Percentiles rank a stretch among this genome's conserved stretches.
phyloP scores from a whole-genome alignment of 2,113 vertebrate genomes.

The Pardalotus punctatus region DNA sequence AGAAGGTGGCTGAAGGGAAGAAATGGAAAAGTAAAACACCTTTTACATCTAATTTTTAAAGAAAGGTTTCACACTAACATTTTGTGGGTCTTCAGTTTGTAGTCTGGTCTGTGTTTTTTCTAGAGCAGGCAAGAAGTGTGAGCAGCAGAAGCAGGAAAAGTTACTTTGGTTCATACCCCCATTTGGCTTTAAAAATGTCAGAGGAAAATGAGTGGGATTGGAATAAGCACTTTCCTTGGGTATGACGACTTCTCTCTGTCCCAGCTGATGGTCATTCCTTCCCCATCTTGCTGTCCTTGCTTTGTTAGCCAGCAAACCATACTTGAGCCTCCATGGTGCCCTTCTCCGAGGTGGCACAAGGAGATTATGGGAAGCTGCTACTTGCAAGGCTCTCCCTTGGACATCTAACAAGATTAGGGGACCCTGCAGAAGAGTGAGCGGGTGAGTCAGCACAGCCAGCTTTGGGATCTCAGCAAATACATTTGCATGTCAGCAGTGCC shows the following conservation, averaged over 20 bases:
- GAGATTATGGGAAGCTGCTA: not conserved
- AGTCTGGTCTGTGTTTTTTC: not conserved
- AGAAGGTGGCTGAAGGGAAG: not conserved
- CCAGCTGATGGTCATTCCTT: not conserved
- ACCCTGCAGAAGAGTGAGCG: not conserved
- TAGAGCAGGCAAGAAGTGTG: not conserved
- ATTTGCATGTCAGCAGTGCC: not conserved
- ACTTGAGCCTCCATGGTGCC: not conserved
- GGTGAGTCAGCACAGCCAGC: not conserved
- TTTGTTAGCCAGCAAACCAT: not conserved
- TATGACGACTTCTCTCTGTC: not conserved
- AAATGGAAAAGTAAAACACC: not conserved
- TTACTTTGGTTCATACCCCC: not conserved
- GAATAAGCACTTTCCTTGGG: not conserved
- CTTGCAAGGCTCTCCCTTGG: not conserved
- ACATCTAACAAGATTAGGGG: not conserved
- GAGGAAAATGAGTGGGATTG: not conserved
- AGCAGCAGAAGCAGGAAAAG: not conserved
- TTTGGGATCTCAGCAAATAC: not conserved
- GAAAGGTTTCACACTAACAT: not conserved
- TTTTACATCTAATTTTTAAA: not conserved
- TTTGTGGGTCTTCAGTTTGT: not conserved
- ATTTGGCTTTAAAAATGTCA: slow-evolving; percentile 1
- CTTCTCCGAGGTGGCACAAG: not conserved
- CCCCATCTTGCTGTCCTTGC: not conserved